Evolutionary conservation across 1,140 invertebrate genomes (phyloP).

Genomic region (Philotrypesis tridentata): DNA sequence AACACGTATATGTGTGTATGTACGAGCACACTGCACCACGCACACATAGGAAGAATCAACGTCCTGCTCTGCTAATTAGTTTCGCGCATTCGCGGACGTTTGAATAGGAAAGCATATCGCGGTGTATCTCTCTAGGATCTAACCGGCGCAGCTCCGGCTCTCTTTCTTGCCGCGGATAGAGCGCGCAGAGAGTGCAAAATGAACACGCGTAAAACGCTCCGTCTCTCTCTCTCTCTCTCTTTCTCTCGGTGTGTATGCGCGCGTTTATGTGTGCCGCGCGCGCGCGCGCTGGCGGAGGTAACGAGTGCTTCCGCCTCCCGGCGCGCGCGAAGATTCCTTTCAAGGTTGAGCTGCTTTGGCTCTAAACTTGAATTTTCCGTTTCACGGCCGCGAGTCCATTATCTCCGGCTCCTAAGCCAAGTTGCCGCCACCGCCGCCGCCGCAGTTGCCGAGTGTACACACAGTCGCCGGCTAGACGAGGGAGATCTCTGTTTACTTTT

Average conservation of each 20-base stretch:
- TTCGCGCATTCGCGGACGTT: conserved; percentile 47
- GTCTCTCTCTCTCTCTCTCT: too few species aligned
- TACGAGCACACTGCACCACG: too few species aligned
- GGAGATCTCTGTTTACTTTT: too few species aligned
- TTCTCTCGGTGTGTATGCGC: neutral
- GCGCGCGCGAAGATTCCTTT: conserved; percentile 23
- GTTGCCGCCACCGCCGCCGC: too few species aligned
- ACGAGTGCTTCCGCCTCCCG: conserved; percentile 12
- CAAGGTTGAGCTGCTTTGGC: conserved; percentile 25
- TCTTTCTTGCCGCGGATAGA: neutral
- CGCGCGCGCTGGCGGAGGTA: neutral
- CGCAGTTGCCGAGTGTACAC: neutral
- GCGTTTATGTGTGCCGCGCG: neutral
- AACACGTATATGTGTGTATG: too few species aligned
- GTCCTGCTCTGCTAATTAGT: conserved; percentile 40
- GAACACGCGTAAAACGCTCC: conserved; percentile 31
- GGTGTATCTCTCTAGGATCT: conserved; percentile 19
- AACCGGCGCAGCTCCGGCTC: too few species aligned
- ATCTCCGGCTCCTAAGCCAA: neutral
- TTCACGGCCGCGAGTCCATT: neutral
- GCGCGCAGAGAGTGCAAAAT: conserved; percentile 11
- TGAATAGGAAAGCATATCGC: conserved; percentile 41
- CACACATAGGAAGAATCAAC: neutral
- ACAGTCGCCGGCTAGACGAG: too few species aligned
- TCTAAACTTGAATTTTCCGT: conserved; percentile 24